Base-by-base conservation (phyloP, 2,888 invertebrate species). In the Caenorhabditis becei region DNA sequence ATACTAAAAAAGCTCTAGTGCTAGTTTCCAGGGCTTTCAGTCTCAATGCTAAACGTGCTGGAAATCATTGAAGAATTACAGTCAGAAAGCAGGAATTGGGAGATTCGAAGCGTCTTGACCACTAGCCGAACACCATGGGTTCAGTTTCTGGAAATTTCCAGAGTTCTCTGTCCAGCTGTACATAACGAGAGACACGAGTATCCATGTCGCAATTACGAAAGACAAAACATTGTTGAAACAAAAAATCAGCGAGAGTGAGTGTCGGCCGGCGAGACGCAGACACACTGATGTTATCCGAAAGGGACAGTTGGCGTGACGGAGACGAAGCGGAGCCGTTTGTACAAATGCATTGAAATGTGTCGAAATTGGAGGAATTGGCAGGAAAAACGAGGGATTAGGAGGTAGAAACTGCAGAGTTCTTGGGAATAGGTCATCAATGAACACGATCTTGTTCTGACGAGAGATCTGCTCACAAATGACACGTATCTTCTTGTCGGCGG, bases 191-290 rank as follows among this genome's bases (percentile, higher is more conserved):
- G 23, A 23, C 37, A 41, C 20, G 58, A 8, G 62, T 28, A 71
- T 47, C 62, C 44, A 71, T 71, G 71, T 71, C 71, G 62, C 71
- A 71, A 71, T 71, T 63, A 71, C 71, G 71, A 71, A 71, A 71
- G 56, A 32, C 71, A 71, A 71, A 71, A 71, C 62, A 71, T 63
- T 71, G 71, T 71, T 71, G 71, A 71, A 71, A 71, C 71, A 71
- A 71, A 71, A 71, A 62, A 63, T 18, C 41, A n/a, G 7, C 4
- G 28, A 61, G 62, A 63, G 53, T 63, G 71, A 56, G 62, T 61
- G 20, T n/a, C 18, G 28, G 54, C 44, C 28, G 54, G 47, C 41
- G 71, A 62, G 56, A 54, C 62, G 71, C 54, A 71, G 71, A 56
- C 24, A 63, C 23, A 54, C 62, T 63, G 71, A 71, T 71, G 71